phyloP scores from a whole-genome alignment of 2,888 invertebrate genomes.

The Geophilus truncorum region DNA sequence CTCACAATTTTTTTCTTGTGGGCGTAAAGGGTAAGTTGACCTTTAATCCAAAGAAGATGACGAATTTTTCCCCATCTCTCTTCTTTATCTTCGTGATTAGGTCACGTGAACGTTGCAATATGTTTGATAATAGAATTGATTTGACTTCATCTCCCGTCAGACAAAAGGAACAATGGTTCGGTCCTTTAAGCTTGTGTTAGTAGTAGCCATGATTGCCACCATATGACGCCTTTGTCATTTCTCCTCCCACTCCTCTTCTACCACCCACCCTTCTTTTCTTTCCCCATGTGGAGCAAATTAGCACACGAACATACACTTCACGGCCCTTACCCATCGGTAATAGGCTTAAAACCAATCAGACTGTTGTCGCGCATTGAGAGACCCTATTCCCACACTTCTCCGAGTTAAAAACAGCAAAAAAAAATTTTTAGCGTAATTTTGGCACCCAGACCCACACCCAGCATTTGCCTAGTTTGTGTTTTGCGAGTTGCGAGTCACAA shows the following conservation, averaged over 20 bases:
- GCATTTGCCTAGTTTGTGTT: neutral
- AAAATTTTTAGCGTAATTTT: neutral
- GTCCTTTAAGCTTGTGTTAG: constrained; percentile 18
- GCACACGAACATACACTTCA: neutral
- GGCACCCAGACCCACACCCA: neutral
- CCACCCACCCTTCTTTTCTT: neutral
- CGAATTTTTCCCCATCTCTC: neutral
- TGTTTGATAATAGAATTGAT: constrained; percentile 27
- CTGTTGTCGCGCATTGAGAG: too few relatives aligned
- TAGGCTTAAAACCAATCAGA: neutral
- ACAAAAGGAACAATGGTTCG: constrained; percentile 17
- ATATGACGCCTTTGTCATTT: constrained; percentile 8
- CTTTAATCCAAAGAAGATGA: neutral
- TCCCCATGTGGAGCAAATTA: constrained; percentile 10
- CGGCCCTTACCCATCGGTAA: neutral
- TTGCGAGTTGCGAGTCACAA: neutral
- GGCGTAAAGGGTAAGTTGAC: neutral
- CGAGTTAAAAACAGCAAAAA: too few relatives aligned
- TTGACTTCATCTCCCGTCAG: constrained; percentile 13
- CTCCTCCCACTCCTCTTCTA: neutral
- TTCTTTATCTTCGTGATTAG: neutral
- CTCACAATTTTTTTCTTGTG: too few relatives aligned
- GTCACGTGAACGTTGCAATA: constrained; percentile 21
- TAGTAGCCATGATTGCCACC: constrained; percentile 25
- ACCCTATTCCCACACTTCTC: too few relatives aligned